These are phyloP conservation scores for Eurytoma californica DNA, from an alignment of 2,888 invertebrate species.

Conservation along the genomic window DNA sequence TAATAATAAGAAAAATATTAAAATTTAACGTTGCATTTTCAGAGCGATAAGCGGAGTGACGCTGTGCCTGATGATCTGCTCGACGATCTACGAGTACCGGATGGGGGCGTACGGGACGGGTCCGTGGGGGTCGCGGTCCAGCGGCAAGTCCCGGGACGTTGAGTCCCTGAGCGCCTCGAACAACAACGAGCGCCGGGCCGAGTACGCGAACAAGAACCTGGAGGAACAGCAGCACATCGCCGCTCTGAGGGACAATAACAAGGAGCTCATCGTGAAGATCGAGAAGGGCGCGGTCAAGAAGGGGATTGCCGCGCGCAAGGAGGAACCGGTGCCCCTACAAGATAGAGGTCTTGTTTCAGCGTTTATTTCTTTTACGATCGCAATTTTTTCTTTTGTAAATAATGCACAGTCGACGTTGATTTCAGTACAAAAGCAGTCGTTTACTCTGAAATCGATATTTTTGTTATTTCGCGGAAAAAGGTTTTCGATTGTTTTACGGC, in stretches of 20 bases:
- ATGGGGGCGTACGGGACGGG: constrained; percentile 71
- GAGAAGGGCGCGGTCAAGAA: constrained; percentile 58
- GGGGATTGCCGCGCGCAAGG: constrained; percentile 47
- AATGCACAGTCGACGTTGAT: too few relatives aligned
- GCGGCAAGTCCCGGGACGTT: constrained; percentile 73
- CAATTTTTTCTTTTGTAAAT: too few relatives aligned
- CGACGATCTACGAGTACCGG: constrained; percentile 82
- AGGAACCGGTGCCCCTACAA: constrained; percentile 49
- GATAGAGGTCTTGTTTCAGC: constrained; percentile 59
- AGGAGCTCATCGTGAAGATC: constrained; percentile 71
- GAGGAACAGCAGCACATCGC: constrained; percentile 57
- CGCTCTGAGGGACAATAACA: constrained; percentile 69
- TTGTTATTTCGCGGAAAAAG: too few relatives aligned
- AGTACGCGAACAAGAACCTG: constrained; percentile 75
- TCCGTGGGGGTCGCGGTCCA: not conserved
- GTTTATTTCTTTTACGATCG: too few relatives aligned
- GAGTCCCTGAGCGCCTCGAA: constrained; percentile 72
- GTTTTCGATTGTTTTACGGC: too few relatives aligned
- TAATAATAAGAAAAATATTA: too few relatives aligned
- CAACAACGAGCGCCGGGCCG: constrained; percentile 75
- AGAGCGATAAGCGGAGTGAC: constrained; percentile 77
- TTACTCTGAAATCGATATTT: too few relatives aligned
- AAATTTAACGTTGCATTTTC: constrained; percentile 45
- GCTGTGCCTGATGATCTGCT: constrained; percentile 78
- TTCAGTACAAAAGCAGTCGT: too few relatives aligned